Conservation (phyloP, 2,113 vertebrate genomes). For the Bos javanicus region DNA sequence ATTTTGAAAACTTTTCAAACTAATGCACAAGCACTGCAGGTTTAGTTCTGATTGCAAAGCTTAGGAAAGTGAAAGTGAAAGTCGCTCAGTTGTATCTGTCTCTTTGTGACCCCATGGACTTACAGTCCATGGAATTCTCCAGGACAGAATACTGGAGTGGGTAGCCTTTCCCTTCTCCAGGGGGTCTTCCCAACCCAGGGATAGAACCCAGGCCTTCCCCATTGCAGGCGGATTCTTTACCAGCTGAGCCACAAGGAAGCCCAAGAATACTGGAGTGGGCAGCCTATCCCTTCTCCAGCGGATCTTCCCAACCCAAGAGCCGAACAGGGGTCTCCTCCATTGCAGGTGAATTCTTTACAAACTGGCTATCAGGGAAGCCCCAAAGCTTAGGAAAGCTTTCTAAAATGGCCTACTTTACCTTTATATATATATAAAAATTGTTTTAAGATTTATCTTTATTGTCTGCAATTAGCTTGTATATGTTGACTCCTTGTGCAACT, state of each 20-base stretch:
- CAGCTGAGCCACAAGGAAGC: too few species aligned
- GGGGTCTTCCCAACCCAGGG: too few species aligned
- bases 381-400: background rate
- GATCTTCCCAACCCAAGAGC: background rate
- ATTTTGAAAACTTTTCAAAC: background rate
- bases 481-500: background rate
- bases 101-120: background rate
- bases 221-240: too few species aligned
- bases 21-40: background rate
- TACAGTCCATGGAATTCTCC: background rate
- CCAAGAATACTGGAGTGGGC: too few species aligned
- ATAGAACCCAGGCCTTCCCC: rapidly evolving
- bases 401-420: background rate
- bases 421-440: background rate
- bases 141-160: background rate
- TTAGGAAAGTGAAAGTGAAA: background rate
- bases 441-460: slow-evolving; percentile 43
- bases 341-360: background rate
- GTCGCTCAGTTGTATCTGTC: background rate
- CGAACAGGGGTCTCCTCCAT: background rate
- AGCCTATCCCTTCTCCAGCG: background rate
- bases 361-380: background rate
- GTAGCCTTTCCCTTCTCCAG: background rate
- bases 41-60: background rate
- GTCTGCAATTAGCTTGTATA: background rate